Evolutionary conservation across 2,888 invertebrate species (phyloP).

Genomic region (Platycheirus rosarum): DNA sequence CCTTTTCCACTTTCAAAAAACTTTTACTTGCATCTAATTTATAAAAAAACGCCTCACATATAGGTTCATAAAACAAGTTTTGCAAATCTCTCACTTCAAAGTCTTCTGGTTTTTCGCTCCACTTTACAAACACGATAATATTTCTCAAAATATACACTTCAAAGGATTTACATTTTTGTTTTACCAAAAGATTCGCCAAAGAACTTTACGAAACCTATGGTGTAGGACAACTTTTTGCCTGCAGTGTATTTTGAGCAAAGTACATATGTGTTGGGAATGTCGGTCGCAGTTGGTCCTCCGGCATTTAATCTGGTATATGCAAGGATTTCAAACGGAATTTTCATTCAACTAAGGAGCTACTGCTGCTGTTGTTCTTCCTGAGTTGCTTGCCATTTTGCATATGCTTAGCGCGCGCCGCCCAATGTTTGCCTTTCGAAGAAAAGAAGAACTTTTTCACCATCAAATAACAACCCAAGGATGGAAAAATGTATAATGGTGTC

Average conservation of each 20-base stretch:
- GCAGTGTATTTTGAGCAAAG: conserved; percentile 44
- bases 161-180: conserved; percentile 9
- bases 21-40: not conserved
- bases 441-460: conserved; percentile 40
- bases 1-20: no score
- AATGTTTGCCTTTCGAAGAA: conserved; percentile 54
- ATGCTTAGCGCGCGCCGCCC: conserved; percentile 40
- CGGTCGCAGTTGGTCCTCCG: conserved; percentile 61
- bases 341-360: conserved; percentile 25
- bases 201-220: conserved; percentile 10
- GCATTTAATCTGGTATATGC: conserved; percentile 45
- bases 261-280: conserved; percentile 26
- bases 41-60: conserved; percentile 15
- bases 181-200: conserved; percentile 1
- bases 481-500: conserved; percentile 59
- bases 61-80: no score
- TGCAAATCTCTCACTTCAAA: conserved; percentile 18
- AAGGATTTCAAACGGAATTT: conserved; percentile 30
- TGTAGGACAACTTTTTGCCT: conserved; percentile 58
- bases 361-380: conserved; percentile 32
- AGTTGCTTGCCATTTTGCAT: conserved; percentile 41
- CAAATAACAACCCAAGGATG: conserved; percentile 59
- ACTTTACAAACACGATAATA: conserved; percentile 11
- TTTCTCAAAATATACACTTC: conserved; percentile 13
- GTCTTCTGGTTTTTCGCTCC: not conserved